Evolutionary conservation across 1,140 invertebrate species (phyloP).

Genomic region (Platyscapa corneri): DNA sequence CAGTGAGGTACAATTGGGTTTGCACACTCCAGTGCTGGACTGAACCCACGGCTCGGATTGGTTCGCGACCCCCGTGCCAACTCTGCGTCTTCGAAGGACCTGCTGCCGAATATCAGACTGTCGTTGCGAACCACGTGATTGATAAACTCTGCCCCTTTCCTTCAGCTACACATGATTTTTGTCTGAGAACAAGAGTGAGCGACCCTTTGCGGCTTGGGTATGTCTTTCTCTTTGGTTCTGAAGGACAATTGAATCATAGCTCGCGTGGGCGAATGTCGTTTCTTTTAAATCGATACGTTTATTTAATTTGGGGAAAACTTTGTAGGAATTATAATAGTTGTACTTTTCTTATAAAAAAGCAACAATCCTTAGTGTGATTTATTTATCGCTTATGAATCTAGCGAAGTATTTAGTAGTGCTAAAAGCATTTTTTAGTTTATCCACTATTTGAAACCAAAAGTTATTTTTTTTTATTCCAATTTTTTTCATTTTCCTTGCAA

Average conservation of each 20-base stretch:
- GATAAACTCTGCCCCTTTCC: slow-evolving; percentile 62
- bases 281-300: slow-evolving; percentile 2
- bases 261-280: not conserved
- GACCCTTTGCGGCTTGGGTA: slow-evolving; percentile 51
- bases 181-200: not conserved
- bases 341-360: no score
- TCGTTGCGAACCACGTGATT: slow-evolving; percentile 63
- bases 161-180: slow-evolving; percentile 60
- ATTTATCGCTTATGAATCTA: no score
- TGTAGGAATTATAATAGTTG: no score
- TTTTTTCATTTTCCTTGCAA: no score
- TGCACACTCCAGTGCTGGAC: no score
- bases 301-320: not conserved
- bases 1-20: slow-evolving; percentile 52
- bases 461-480: no score
- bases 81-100: slow-evolving; percentile 50
- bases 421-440: no score
- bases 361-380: no score
- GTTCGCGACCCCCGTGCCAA: slow-evolving; percentile 47
- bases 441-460: no score
- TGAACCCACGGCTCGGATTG: slow-evolving; percentile 35
- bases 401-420: no score
- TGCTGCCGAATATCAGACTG: slow-evolving; percentile 65
- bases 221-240: not conserved
- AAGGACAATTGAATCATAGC: slow-evolving; percentile 42